Evolutionary conservation across 2,113 vertebrate species (phyloP), one percentile per base, ranked within the genome.

Genomic region (Pholis gunnellus): DNA sequence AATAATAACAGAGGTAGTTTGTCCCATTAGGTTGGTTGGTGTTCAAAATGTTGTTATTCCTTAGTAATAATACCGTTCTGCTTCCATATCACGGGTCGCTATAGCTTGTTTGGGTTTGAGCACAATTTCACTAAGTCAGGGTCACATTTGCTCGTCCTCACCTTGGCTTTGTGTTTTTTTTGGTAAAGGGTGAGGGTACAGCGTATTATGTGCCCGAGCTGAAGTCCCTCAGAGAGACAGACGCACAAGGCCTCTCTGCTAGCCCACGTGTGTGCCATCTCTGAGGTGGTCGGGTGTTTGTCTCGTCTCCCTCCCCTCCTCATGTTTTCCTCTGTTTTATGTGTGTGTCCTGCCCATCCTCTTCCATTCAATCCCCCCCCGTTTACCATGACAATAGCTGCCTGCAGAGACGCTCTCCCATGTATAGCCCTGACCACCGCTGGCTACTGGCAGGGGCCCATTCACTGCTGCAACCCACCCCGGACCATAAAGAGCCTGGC

Each of bases 361-460:
- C 84, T 91, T 89, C 85, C 87, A 91, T 94, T 93, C 92, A 95
- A 81, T 72, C 36, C 15, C 15, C 77, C 74, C 40, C 56, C n/a
- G 64, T 89, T 95, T 95, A 94, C 68, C 94, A 95, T 95, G 66
- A 95, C 93, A 95, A 95, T 91, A 72, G 91, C 72, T 65, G 87
- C 92, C 91, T 93, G 94, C 88, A 50, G 94, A 82, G 93, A 91
- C 75, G 61, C 75, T 90, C 91, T 89, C 88, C 92, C 88, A 81
- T 85, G 84, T 90, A 88, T 79, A 83, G 79, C 77, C 79, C 68
- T 34, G 87, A 87, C 90, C 87, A 89, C 92, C 61, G 74, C 87
- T 81, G 90, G 87, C 88, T 91, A 56, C 92, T 89, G 92, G 88
- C 92, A 90, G 92, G 86, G 83, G 83, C 82, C 91, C 82, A 89